Evolutionary conservation across 2,113 vertebrate species (phyloP).

Genomic region (Numida meleagris): DNA sequence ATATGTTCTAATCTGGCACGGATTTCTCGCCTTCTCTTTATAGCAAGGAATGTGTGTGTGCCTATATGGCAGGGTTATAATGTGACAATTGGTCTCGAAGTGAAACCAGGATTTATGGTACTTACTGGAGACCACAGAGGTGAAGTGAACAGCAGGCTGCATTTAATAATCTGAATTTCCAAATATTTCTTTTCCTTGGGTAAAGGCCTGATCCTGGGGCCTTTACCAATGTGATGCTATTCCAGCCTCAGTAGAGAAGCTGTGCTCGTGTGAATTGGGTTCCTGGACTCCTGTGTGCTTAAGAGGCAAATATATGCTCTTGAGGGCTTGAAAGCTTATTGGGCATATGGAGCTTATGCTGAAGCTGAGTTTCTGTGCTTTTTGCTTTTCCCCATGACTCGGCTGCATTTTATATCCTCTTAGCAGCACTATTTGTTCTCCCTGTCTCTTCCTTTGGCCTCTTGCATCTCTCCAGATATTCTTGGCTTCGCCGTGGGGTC

Average conservation of each 20-base stretch:
- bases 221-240: background rate
- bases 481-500: background rate
- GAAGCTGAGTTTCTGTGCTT: background rate
- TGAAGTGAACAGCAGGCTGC: slow-evolving; percentile 46
- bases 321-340: background rate
- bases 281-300: background rate
- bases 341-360: background rate
- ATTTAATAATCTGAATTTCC: slow-evolving; percentile 41
- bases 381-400: background rate
- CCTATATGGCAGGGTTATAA: slow-evolving; percentile 51
- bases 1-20: slow-evolving; percentile 65
- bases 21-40: slow-evolving; percentile 61
- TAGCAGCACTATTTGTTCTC: background rate
- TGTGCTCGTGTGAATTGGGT: background rate
- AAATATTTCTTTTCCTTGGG: slow-evolving; percentile 46
- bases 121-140: slow-evolving; percentile 19
- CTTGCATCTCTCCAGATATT: background rate
- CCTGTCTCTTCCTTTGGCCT: background rate
- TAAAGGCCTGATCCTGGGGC: background rate
- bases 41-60: slow-evolving; percentile 58
- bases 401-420: background rate
- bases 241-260: background rate
- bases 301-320: rapidly evolving
- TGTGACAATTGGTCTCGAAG: slow-evolving; percentile 44
- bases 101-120: slow-evolving; percentile 60